phyloP scores from a whole-genome alignment of 37 sponge, comb jelly and placozoan genomes.

The Ephydatia muelleri region DNA sequence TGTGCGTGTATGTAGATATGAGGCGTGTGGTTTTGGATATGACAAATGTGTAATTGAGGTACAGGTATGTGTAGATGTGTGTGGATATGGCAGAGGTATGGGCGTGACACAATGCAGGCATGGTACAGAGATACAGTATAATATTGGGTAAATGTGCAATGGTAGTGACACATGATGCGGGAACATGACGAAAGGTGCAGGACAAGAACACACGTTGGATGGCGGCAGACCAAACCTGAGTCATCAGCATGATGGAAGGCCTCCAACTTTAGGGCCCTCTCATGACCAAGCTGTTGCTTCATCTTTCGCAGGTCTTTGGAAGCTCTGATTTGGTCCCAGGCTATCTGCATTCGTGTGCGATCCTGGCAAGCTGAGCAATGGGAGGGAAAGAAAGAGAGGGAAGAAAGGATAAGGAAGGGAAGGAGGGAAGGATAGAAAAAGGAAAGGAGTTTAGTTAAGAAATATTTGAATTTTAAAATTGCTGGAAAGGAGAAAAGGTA shows the following conservation, averaged over 20 bases:
- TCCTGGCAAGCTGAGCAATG: constrained; percentile 9
- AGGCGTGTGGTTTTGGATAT: background rate
- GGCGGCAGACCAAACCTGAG: constrained; percentile 33
- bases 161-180: too few species aligned
- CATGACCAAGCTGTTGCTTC: constrained; percentile 66
- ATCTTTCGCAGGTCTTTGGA: constrained; percentile 21
- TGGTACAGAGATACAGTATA: background rate
- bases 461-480: too few species aligned
- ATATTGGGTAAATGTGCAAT: background rate
- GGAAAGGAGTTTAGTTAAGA: background rate
- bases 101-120: background rate
- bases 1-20: too few species aligned
- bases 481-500: too few species aligned
- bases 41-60: too few species aligned
- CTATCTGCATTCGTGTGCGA: background rate
- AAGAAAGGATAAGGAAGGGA: too few species aligned
- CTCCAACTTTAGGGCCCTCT: constrained; percentile 73
- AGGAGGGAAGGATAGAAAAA: background rate
- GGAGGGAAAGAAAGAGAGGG: too few species aligned
- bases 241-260: constrained; percentile 78
- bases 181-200: background rate
- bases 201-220: background rate
- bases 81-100: too few species aligned
- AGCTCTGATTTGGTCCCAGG: background rate
- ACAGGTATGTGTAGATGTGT: too few species aligned